Percentiles rank a stretch among this genome's conserved stretches.
These are phyloP conservation scores for Masticophis lateralis DNA, from an alignment of 2,797 vertebrate species.

Conservation along the genomic window DNA sequence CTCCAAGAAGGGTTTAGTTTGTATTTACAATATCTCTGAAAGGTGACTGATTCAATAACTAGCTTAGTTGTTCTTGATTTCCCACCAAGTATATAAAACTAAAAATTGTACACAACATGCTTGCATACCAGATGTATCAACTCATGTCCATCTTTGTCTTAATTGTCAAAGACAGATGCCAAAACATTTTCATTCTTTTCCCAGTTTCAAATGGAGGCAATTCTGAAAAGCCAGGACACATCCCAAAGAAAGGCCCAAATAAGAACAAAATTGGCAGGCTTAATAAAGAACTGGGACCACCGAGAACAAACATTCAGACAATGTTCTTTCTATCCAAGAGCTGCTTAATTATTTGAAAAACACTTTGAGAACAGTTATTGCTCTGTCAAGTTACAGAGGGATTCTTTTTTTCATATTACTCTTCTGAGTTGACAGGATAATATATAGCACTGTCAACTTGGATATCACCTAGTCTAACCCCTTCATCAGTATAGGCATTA, in stretches of 20 bases:
- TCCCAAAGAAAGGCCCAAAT: not conserved
- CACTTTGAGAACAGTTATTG: not conserved
- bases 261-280: not conserved
- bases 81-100: not conserved
- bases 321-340: constrained; percentile 4
- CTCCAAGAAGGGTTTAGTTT: not conserved
- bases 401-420: not conserved
- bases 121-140: not conserved
- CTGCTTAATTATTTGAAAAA: constrained; percentile 18
- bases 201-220: not conserved
- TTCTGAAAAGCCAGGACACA: constrained; percentile 1
- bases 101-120: not conserved
- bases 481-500: not conserved
- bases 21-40: not conserved
- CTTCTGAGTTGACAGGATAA: not conserved
- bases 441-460: not conserved
- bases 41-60: not conserved
- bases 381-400: not conserved
- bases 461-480: not conserved
- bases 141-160: not conserved
- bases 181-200: not conserved
- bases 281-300: not conserved
- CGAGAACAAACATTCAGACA: not conserved
- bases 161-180: not conserved
- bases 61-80: not conserved